Evolutionary conservation across 2,113 vertebrate genomes (phyloP), one percentile per base, ranked within the genome.

Genomic region (Cheilinus undulatus): DNA sequence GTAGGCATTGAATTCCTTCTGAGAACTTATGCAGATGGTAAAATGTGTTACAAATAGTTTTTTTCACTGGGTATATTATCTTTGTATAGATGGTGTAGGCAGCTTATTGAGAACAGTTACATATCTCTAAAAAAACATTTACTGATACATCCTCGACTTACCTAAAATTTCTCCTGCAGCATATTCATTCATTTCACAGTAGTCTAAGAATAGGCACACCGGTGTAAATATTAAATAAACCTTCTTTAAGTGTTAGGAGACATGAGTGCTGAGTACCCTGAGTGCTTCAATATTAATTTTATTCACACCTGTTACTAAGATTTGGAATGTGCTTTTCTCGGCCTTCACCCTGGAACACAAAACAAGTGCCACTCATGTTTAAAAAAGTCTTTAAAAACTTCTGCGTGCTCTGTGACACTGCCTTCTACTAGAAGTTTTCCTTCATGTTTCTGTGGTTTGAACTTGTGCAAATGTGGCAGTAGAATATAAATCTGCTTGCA

Each of bases 171-270:
- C 14, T 49, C n/a, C 56, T 46, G 26, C 20, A 49, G 12, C 24
- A 28, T 42, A 15, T 38, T 30, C 58, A n/a, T 10, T 30, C 12
- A 38, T 48, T 86, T 85, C 67, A 86, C 56, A 86, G 59, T 36
- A 32, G 32, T 76, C 48, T 49, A 57, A 3, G 34, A 22, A 20
- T 11, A 89, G 83, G 74, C 81, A 87, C 75, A 70, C 17, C 34
- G 27, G 59, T 68, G 8, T 49, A 0, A 52, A 43, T 48, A 59
- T 66, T 66, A 51, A 53, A 67, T 66, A 56, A 46, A 26, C 34
- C 64, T 40, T 2, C 11, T 24, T 27, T 2, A 67, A 67, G 22
- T 46, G 14, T 77, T 48, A 10, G 8, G 7, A 4, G 2, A 7
- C 40, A n/a, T 11, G 20, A 61, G 42, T 61, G 26, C 12, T 17